Evolutionary conservation across 2,888 invertebrate species (phyloP), one percentile per base, ranked within the genome.

Genomic region (Erebia palarica): DNA sequence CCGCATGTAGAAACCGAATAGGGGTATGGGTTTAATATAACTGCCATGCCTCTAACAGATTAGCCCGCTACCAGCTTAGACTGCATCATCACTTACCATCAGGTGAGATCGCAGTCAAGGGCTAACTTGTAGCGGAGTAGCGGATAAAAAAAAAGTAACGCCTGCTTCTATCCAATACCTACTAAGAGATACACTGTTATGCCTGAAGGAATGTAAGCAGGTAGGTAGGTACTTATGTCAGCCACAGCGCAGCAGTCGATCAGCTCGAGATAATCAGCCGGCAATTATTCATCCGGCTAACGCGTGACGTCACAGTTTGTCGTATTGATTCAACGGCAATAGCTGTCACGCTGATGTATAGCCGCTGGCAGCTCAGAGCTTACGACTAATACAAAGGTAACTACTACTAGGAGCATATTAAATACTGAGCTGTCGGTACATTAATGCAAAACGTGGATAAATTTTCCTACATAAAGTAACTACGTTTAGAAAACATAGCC

Each of bases 311-410:
- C 73, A 73, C 55, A 36, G 64, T 61, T 18, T 18, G 47, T 44
- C 69, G 74, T 73, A 73, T 75, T 73, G 70, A 73, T 73, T 68
- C 73, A 68, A 70, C 59, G 65, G 69, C 73, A 61, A 75, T 75
- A 75, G 73, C 75, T 75, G 75, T 75, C 75, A 75, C 51, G 57
- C 65, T 71, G 75, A 75, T 73, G 57, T 69, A 75, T 68, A 51
- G 65, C 60, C 18, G 47, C 49, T 3, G 44, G 10, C 18, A 13
- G 21, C 63, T 21, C 21, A 63, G 47, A 21, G 18, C 63, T 21
- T 7, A 58, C 13, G 1, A 27, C 27, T 58, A 27, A 55, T 58
- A 27, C 57, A 21, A 13, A 21, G 21, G 8, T 44, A 16, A 60
- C n/a, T 60, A 42, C 60, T 44, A 7, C 8, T 36, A 36, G 36